Conservation (phyloP, 2,888 invertebrate genomes). For the Aphelenchoides bicaudatus region DNA sequence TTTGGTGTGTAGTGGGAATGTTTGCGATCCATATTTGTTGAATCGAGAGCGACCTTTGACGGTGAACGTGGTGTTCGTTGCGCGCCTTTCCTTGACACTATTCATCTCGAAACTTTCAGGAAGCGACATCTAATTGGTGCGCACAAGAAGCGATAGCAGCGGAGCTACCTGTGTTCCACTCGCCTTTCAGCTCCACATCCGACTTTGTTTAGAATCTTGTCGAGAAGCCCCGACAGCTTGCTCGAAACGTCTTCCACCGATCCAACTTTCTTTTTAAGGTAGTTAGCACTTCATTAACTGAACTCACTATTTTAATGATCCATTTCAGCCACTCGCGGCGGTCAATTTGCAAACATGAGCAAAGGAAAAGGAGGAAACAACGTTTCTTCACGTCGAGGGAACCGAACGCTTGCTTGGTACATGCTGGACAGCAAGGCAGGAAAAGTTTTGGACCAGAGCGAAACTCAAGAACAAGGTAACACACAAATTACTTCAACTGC, state of each 20-base stretch:
- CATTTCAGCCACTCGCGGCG: not conserved
- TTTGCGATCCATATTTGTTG: no score
- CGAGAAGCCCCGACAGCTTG: conserved; percentile 1
- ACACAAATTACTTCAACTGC: no score
- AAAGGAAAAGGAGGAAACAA: conserved; percentile 23
- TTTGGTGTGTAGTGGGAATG: no score
- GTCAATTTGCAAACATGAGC: no score
- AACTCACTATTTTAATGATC: no score
- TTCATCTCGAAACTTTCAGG: no score
- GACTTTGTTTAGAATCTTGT: not conserved
- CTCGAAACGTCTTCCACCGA: conserved; percentile 12
- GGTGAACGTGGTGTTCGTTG: not conserved
- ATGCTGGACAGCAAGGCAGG: conserved; percentile 26
- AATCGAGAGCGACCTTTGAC: no score
- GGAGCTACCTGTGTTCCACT: conserved; percentile 7
- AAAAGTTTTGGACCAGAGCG: conserved; percentile 24
- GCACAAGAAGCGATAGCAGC: not conserved
- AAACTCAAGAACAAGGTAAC: conserved; percentile 14
- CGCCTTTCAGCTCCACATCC: not conserved
- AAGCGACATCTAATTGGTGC: conserved; percentile 1
- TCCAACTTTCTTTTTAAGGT: conserved; percentile 8
- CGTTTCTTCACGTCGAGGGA: conserved; percentile 31
- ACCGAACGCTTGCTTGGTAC: conserved; percentile 37
- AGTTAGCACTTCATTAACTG: not conserved
- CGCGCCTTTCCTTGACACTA: not conserved